A percentile compares a stretch with the other conserved stretches of the same genome.
phyloP scores from a whole-genome alignment of 1,140 invertebrate species.

The Heterodera carotae region DNA sequence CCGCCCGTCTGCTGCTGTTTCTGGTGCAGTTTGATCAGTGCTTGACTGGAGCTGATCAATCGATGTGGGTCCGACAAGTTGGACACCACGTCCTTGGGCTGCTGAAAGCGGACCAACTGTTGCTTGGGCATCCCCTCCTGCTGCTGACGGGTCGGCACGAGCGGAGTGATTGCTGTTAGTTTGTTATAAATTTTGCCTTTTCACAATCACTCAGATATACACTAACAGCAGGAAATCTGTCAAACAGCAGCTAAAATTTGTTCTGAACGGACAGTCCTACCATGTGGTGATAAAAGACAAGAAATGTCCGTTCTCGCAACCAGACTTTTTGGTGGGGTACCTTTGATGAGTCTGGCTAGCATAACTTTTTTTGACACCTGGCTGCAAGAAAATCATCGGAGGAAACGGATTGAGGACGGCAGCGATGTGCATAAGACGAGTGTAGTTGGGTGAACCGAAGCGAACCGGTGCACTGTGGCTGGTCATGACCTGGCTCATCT shows the following conservation, averaged over 20 bases:
- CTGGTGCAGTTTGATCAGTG: slow-evolving; percentile 1
- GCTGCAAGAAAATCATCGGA: slow-evolving; percentile 94
- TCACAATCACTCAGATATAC: too few relatives aligned
- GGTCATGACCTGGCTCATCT: slow-evolving; percentile 71
- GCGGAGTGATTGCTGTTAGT: slow-evolving; percentile 26
- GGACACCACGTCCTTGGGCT: slow-evolving; percentile 8
- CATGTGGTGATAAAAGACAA: too few relatives aligned
- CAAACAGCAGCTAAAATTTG: too few relatives aligned
- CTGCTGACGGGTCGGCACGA: slow-evolving; percentile 13
- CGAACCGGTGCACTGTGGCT: slow-evolving; percentile 87
- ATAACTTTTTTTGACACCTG: slow-evolving; percentile 71
- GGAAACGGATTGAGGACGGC: slow-evolving; percentile 94
- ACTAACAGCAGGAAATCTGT: too few relatives aligned
- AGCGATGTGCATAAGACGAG: slow-evolving; percentile 91
- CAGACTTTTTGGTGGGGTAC: too few relatives aligned
- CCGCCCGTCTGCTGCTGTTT: background rate
- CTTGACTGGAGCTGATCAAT: slow-evolving; percentile 25
- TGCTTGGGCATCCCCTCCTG: slow-evolving; percentile 17
- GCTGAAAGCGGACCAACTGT: slow-evolving; percentile 14
- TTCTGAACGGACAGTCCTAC: too few relatives aligned
- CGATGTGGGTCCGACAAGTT: slow-evolving; percentile 21
- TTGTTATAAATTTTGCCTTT: too few relatives aligned
- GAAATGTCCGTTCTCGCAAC: too few relatives aligned
- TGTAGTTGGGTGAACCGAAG: slow-evolving; percentile 98
- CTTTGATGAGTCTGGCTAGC: too few relatives aligned